phyloP scores from a whole-genome alignment of 2,888 invertebrate species.

The Arenicola marina region DNA sequence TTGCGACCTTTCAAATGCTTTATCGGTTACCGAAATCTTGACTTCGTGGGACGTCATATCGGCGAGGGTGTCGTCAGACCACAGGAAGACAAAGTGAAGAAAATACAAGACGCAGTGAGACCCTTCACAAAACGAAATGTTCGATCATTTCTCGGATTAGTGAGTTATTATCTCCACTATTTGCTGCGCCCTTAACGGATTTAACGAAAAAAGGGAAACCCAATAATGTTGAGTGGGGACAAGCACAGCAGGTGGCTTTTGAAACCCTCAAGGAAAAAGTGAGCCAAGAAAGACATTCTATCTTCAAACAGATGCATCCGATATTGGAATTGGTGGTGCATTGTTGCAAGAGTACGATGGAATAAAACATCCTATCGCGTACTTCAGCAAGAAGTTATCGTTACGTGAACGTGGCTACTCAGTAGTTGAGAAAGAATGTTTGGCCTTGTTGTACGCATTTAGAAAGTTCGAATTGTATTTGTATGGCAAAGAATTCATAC shows the following conservation, averaged over 20 bases:
- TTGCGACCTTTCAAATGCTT: not conserved
- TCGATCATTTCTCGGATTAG: not conserved
- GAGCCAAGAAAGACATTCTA: slow-evolving; percentile 13
- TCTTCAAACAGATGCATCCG: slow-evolving; percentile 31
- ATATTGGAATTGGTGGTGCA: slow-evolving; percentile 27
- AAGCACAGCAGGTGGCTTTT: not conserved
- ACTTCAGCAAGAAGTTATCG: slow-evolving; percentile 35
- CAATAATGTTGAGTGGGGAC: slow-evolving; percentile 21
- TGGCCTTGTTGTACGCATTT: no score
- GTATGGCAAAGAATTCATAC: no score
- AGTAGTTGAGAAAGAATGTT: no score
- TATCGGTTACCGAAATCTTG: not conserved
- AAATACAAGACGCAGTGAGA: not conserved
- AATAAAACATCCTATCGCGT: slow-evolving; percentile 24
- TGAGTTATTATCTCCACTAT: slow-evolving; percentile 11
- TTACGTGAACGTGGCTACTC: no score
- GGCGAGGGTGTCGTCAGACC: not conserved
- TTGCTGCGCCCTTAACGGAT: slow-evolving; percentile 28
- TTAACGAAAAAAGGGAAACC: slow-evolving; percentile 26
- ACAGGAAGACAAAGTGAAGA: not conserved
- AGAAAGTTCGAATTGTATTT: no score
- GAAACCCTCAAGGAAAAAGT: not conserved
- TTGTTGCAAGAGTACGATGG: slow-evolving; percentile 32
- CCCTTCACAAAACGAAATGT: not conserved
- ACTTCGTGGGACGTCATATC: not conserved